phyloP scores from a whole-genome alignment of 30 jellyfish, hydroid and myxozoan genomes.

The Sanderia malayensis region DNA sequence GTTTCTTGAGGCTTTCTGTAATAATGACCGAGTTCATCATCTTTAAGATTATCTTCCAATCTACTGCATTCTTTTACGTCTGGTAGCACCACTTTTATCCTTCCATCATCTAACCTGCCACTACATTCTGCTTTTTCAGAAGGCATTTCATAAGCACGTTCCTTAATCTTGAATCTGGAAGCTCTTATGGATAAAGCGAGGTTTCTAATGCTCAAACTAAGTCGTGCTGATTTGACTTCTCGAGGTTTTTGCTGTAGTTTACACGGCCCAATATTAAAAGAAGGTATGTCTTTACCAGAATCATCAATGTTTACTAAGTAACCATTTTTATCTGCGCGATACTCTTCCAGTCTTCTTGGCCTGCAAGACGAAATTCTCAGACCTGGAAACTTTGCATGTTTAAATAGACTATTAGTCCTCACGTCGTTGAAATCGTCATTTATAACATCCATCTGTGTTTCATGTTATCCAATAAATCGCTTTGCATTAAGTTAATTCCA shows the following conservation, averaged over 20 bases:
- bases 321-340: too few relatives aligned
- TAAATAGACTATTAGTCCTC: neutral
- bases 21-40: too few relatives aligned
- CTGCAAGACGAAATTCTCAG: neutral
- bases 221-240: neutral
- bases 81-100: too few relatives aligned
- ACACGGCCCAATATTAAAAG: neutral
- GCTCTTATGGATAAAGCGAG: neutral
- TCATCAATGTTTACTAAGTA: neutral
- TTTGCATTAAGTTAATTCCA: neutral
- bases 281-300: neutral
- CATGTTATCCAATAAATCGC: too few relatives aligned
- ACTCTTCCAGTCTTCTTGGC: neutral
- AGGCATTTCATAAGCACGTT: too few relatives aligned
- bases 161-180: neutral
- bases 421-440: neutral
- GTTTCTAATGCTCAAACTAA: neutral
- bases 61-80: too few relatives aligned
- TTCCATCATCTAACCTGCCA: too few relatives aligned
- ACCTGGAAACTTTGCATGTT: neutral
- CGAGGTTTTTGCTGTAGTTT: constrained; percentile 3
- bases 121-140: too few relatives aligned
- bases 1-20: too few relatives aligned
- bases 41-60: too few relatives aligned
- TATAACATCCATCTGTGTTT: neutral